Conservation (phyloP, 2,888 invertebrate genomes). For the Gnatocerus cornutus region DNA sequence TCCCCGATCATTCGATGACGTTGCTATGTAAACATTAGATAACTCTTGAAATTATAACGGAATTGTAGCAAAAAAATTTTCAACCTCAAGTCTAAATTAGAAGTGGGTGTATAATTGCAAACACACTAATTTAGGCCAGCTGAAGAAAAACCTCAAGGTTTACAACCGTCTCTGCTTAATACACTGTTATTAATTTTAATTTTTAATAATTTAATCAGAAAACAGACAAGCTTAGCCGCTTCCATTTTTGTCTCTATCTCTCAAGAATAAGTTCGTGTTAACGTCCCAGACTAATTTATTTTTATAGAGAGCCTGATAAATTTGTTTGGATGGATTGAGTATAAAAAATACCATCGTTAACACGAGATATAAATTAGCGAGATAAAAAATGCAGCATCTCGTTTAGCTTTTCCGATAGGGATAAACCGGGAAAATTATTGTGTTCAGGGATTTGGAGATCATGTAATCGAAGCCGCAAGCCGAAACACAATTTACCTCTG, state of each 20-base stretch:
- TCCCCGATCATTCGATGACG: too few relatives aligned
- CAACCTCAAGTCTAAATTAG: neutral
- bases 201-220: constrained; percentile 38
- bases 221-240: constrained; percentile 15
- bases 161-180: constrained; percentile 17
- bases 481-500: constrained; percentile 3
- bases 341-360: neutral
- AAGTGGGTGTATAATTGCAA: constrained; percentile 10
- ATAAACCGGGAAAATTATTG: constrained; percentile 7
- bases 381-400: constrained; percentile 13
- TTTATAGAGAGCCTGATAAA: too few relatives aligned
- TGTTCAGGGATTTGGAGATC: neutral
- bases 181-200: constrained; percentile 28
- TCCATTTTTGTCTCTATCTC: neutral
- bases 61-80: neutral
- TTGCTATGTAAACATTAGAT: neutral
- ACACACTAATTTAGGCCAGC: neutral
- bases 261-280: constrained; percentile 7
- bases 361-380: constrained; percentile 5
- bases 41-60: neutral
- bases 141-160: neutral
- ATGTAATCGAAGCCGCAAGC: neutral
- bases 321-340: too few relatives aligned
- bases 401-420: neutral
- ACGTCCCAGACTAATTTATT: too few relatives aligned